Percentiles rank a stretch among this genome's conserved stretches.
Conservation (phyloP, 92 coral and sea anemone genomes). For the Epizoanthus scotinus region DNA sequence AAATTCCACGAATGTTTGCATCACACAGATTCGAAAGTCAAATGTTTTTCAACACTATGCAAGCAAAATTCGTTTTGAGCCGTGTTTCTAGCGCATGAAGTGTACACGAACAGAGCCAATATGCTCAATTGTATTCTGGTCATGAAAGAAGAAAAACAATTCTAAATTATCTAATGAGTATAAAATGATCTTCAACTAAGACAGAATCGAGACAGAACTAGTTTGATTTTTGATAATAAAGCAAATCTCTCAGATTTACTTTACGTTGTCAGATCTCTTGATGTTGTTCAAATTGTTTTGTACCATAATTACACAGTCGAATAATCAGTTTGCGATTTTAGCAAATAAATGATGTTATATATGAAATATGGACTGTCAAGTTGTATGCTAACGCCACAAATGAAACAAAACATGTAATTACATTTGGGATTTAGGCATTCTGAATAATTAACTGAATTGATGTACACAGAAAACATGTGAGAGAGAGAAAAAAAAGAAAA, state of each 20-base stretch:
- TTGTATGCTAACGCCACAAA: conserved; percentile 18
- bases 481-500: background rate
- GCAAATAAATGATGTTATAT: conserved; percentile 13
- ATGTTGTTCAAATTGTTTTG: background rate
- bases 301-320: background rate
- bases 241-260: too few species aligned
- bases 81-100: background rate
- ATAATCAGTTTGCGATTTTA: conserved; percentile 4
- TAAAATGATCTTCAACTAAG: too few species aligned
- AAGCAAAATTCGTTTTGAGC: background rate
- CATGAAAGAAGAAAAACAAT: too few species aligned
- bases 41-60: too few species aligned
- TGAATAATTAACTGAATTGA: background rate
- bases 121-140: background rate
- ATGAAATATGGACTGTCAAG: conserved; percentile 9
- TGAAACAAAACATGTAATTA: background rate
- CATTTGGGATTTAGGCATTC: background rate
- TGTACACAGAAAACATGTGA: background rate
- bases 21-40: conserved; percentile 2
- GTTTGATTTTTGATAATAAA: too few species aligned
- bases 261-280: too few species aligned
- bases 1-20: conserved; percentile 28
- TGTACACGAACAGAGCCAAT: background rate
- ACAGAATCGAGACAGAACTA: too few species aligned
- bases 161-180: too few species aligned